Base-by-base conservation (phyloP, 2,113 vertebrate species). In the Agapornis roseicollis region DNA sequence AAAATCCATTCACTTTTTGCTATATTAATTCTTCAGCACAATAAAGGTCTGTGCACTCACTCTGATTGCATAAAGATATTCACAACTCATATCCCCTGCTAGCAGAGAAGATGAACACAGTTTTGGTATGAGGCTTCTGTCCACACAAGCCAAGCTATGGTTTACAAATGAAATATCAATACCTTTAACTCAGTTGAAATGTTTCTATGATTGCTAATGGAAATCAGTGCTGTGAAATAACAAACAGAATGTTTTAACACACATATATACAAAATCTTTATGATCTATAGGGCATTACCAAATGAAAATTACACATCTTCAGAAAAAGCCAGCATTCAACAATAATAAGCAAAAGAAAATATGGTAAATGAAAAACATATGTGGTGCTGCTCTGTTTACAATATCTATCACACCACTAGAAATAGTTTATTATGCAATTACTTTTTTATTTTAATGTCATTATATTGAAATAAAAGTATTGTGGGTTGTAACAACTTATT, bases 131-230 rank as follows among this genome's bases (percentile, higher is more conserved):
- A 94, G 73, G 46, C 23, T 94, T 91, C 77, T 64, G 39, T 89
- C 56, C 73, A 71, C 89, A 53, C 46, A 92, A 92, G 72, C 80
- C 65, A 96, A 97, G 53, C 85, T 93, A 91, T 89, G 44, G 88
- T 60, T 94, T 90, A 86, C 56, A 93, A 94, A 89, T 91, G 37
- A 93, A 77, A 77, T 65, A 84, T 68, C 80, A 89, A 39, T 91
- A 96, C 27, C 78, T 92, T 95, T 87, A 95, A 94, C 46, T 87
- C 53, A 89, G 18, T 73, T 90, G 55, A 93, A 96, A 89, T 93
- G 37, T 29, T 93, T 96, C 55, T 93, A 17, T 91, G 55, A 88
- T 68, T 91, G 58, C 33, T 95, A 94, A 90, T 81, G 79, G 93
- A 89, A 95, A 94, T 85, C 44, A 71, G 23, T 81, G 63, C 37